These are phyloP conservation scores for Isurus oxyrinchus DNA, from an alignment of 2,113 vertebrate species.

Conservation along the genomic window DNA sequence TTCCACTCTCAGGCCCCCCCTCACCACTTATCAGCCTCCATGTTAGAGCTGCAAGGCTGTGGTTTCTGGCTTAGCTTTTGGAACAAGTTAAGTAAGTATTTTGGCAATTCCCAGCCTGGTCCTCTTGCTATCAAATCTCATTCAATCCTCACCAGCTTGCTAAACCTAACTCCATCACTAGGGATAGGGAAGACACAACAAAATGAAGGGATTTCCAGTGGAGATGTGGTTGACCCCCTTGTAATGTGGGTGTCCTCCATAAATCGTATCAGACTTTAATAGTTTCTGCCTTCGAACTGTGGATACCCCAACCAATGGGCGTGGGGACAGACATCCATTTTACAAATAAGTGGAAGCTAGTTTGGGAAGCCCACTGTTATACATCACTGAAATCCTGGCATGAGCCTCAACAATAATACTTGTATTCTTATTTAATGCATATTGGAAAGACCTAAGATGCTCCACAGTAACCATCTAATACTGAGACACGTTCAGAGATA, in stretches of 20 bases:
- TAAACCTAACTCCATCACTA: neutral
- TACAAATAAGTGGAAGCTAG: neutral
- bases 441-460: no score
- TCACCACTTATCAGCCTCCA: neutral
- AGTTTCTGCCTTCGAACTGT: neutral
- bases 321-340: neutral
- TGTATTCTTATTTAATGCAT: no score
- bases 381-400: neutral
- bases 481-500: no score
- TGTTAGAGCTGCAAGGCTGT: neutral
- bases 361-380: neutral
- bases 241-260: neutral
- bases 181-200: neutral
- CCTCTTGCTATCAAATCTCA: neutral
- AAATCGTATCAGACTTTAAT: neutral
- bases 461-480: no score
- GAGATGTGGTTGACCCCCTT: neutral
- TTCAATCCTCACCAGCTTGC: neutral
- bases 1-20: neutral
- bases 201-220: neutral
- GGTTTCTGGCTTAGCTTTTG: neutral
- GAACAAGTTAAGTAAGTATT: neutral
- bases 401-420: neutral
- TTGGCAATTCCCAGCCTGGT: neutral
- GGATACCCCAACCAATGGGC: neutral